phyloP scores from a whole-genome alignment of 2,888 invertebrate genomes.

The Hoplodrina blanda region DNA sequence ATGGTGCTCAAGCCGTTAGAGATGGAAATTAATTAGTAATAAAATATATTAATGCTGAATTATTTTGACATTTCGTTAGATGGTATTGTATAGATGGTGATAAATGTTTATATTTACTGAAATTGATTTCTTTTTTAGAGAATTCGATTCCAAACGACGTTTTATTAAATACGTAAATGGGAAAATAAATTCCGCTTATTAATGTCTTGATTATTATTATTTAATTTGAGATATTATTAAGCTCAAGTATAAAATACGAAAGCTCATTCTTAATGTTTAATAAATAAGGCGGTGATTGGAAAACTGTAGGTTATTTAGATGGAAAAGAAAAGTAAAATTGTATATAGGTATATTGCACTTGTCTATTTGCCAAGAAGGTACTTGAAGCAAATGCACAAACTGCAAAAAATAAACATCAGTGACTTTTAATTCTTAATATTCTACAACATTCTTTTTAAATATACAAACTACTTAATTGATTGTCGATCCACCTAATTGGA shows the following conservation, averaged over 20 bases:
- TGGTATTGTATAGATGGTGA: slow-evolving; percentile 26
- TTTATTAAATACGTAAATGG: slow-evolving; percentile 14
- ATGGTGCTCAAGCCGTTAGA: slow-evolving; percentile 35
- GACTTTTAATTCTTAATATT: not conserved
- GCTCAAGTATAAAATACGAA: no score
- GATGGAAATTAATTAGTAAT: slow-evolving; percentile 55
- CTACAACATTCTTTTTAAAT: not conserved
- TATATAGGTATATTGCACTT: not conserved
- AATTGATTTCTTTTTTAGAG: slow-evolving; percentile 44
- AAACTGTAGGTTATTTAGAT: no score
- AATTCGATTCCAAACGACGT: slow-evolving; percentile 8
- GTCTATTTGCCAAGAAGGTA: no score
- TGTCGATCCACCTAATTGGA: slow-evolving; percentile 41
- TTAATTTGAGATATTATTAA: not conserved
- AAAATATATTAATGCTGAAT: slow-evolving; percentile 52
- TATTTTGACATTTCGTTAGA: slow-evolving; percentile 50
- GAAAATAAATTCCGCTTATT: not conserved
- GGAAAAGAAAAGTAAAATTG: not conserved
- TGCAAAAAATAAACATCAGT: not conserved
- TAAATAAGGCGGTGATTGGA: no score
- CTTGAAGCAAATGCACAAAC: no score
- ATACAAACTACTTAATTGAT: slow-evolving; percentile 18
- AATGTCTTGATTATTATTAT: slow-evolving; percentile 6
- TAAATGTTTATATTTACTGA: slow-evolving; percentile 49
- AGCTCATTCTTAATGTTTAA: no score